These are phyloP conservation scores for Bovichtus variegatus DNA, from an alignment of 2,797 vertebrate species.

Conservation along the genomic window DNA sequence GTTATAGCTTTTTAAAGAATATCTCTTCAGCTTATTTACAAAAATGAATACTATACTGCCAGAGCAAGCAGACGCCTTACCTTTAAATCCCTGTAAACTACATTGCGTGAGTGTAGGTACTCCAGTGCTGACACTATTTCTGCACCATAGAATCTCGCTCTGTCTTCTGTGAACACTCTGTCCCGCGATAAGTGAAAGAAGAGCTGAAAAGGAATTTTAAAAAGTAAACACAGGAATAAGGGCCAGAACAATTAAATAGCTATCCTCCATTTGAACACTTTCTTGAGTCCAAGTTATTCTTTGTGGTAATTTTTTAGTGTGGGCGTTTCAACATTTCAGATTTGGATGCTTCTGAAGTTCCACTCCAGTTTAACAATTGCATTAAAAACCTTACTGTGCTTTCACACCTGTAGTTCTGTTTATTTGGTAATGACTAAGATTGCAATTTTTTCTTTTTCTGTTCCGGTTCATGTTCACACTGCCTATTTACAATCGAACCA, in stretches of 20 bases:
- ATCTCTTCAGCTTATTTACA: neutral
- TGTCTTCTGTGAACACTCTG: constrained; percentile 93
- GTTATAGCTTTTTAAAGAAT: neutral
- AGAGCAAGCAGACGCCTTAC: constrained; percentile 66
- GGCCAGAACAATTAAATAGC: neutral
- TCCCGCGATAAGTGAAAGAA: constrained; percentile 97
- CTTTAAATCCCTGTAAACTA: constrained; percentile 97
- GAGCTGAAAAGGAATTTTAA: constrained; percentile 77
- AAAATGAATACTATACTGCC: neutral
- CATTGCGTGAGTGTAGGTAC: constrained; percentile 94
- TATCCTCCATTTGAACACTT: neutral
- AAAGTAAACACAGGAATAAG: neutral
- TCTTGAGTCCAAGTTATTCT: neutral
- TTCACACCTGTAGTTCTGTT: no score
- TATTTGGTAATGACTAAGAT: no score
- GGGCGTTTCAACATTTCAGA: no score
- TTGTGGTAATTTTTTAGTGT: neutral
- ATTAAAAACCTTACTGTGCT: no score
- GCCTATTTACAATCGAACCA: no score
- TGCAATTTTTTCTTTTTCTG: no score
- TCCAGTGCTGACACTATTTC: constrained; percentile 96
- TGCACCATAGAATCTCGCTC: constrained; percentile 94
- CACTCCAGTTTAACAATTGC: no score
- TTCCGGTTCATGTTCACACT: no score
- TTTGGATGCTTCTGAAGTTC: no score